phyloP scores from a whole-genome alignment of 2,797 vertebrate species.

The Hoplostethus atlanticus region DNA sequence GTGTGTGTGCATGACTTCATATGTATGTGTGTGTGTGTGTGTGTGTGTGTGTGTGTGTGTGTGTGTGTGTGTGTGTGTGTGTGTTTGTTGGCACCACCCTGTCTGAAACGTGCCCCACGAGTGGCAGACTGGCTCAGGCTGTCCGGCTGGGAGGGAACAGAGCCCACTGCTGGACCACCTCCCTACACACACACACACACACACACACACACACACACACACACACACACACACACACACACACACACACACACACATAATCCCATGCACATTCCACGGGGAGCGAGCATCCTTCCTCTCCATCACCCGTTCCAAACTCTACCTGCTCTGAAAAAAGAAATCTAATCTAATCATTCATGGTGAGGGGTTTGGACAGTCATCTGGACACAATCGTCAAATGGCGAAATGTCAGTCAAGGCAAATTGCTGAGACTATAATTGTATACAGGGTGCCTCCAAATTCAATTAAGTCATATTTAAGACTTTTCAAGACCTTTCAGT shows the following conservation, averaged over 20 bases:
- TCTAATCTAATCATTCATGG: not conserved
- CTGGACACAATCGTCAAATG: not conserved
- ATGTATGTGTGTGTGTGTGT: slow-evolving; percentile 25
- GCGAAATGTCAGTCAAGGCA: no score
- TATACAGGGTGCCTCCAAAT: no score
- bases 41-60: slow-evolving; percentile 27
- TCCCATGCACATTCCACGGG: slow-evolving; percentile 57
- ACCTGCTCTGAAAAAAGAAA: slow-evolving; percentile 31
- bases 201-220: slow-evolving; percentile 32
- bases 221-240: slow-evolving; percentile 17
- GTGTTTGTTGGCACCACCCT: slow-evolving; percentile 68
- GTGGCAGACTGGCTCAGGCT: slow-evolving; percentile 83
- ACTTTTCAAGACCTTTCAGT: no score
- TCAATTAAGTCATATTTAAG: no score
- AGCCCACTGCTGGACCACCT: slow-evolving; percentile 78
- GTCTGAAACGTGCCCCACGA: slow-evolving; percentile 82
- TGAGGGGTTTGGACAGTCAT: not conserved
- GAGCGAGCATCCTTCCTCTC: slow-evolving; percentile 56
- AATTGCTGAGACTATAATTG: no score
- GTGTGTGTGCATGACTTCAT: slow-evolving; percentile 15
- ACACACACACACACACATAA: slow-evolving; percentile 23
- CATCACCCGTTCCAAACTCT: slow-evolving; percentile 48
- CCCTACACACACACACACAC: slow-evolving; percentile 33
- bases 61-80: slow-evolving; percentile 18
- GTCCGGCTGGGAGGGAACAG: slow-evolving; percentile 76